Evolutionary conservation across 2,797 vertebrate genomes (phyloP), one percentile per base, ranked within the genome.

Genomic region (Falco peregrinus): DNA sequence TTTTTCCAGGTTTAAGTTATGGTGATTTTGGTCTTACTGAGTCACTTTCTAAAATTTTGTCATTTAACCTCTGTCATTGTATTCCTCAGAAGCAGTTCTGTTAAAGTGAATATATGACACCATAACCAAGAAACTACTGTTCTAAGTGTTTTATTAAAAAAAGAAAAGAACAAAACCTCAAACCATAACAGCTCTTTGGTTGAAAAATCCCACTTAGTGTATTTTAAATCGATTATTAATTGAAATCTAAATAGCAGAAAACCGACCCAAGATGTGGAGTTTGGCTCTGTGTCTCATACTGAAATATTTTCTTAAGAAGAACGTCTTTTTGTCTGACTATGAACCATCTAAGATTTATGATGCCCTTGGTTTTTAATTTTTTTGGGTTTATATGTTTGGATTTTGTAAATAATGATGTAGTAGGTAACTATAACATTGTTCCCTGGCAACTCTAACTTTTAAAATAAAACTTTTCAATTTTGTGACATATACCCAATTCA

Each of bases 361-460:
- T 77, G 21, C 22, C 29, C 67, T 92, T 71, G 35, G 54, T 70
- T 87, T 76, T 94, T 85, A 56, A 76, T 93, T 94, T 96, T 61
- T 81, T 47, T 84, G 14, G 1, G 20, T 89, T 89, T 84, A 48
- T 60, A 25, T 50, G 57, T 69, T 84, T 88, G 19, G 69, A 63
- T 80, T 95, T 90, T 80, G 51, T 68, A 90, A 94, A 84, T 88
- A 94, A 75, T 74, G 29, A 77, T 60, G 69, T 75, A 59, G 63
- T 70, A 85, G 43, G 57, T 82, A 89, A 68, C 80, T 80, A 79
- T 85, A 81, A 57, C 71, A 57, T 80, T 89, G 45, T 90, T 35
- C 81, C 68, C 73, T 88, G 81, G 76, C 56, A 91, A 91, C 54
- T 91, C 41, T n/a, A 80, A 74, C 31, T 81, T 69, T 77, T 65